Evolutionary conservation across 2,888 invertebrate species (phyloP).

Genomic region (Flabesymbios commensalis): DNA sequence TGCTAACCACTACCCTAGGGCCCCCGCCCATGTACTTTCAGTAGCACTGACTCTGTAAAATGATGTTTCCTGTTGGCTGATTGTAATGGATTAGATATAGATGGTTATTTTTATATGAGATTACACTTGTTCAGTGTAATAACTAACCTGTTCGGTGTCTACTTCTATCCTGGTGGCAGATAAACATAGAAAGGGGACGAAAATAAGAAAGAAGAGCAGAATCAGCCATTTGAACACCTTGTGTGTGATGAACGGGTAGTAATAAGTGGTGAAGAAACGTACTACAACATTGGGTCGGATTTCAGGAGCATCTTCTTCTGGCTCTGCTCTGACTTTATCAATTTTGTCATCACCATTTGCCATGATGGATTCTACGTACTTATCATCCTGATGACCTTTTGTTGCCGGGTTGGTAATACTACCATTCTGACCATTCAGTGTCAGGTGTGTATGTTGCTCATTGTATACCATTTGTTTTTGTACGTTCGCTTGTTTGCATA

Average conservation of each 20-base stretch:
- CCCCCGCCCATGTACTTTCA: no score
- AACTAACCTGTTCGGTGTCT: constrained; percentile 11
- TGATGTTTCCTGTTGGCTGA: no score
- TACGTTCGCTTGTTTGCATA: not conserved
- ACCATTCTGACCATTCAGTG: no score
- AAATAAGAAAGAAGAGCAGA: not conserved
- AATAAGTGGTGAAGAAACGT: constrained; percentile 19
- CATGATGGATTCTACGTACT: not conserved
- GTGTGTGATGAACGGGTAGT: constrained; percentile 20
- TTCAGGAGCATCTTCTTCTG: not conserved
- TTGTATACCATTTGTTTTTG: no score
- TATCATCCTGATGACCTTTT: not conserved
- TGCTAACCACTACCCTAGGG: no score
- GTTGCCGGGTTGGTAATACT: no score
- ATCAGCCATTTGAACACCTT: constrained; percentile 9
- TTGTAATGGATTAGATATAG: no score
- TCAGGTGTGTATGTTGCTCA: no score
- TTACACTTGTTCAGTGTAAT: not conserved
- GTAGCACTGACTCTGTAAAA: no score
- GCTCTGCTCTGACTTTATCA: not conserved
- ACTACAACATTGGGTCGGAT: constrained; percentile 7
- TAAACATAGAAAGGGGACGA: constrained; percentile 8
- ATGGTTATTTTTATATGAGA: no score
- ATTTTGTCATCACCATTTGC: not conserved
- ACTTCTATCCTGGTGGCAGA: constrained; percentile 15